Percentiles rank a stretch among this genome's conserved stretches.
Conservation (phyloP, 92 coral and sea anemone species). For the Parazoanthus darwini region DNA sequence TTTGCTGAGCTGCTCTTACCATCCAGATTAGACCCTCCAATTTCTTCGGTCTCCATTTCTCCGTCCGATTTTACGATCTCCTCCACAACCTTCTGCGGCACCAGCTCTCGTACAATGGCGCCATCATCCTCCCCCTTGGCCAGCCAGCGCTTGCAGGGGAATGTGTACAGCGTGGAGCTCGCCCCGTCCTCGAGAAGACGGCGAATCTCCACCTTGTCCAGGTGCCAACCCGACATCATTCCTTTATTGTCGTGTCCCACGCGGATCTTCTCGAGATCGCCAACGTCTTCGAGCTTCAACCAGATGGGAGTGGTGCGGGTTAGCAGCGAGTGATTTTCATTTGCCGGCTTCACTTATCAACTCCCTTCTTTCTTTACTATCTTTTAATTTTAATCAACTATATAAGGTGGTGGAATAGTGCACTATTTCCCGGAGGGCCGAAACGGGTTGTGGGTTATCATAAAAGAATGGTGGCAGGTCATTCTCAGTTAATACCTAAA, state of each 20-base stretch:
- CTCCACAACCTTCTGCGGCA: slow-evolving; percentile 84
- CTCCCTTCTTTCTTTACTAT: no score
- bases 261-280: slow-evolving; percentile 93
- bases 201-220: slow-evolving; percentile 85
- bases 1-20: slow-evolving; percentile 52
- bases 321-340: background rate
- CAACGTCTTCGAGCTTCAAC: slow-evolving; percentile 86
- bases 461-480: no score
- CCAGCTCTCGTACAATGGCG: slow-evolving; percentile 89
- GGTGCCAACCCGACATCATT: slow-evolving; percentile 90
- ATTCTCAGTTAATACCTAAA: no score
- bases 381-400: no score
- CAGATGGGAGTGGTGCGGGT: background rate
- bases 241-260: slow-evolving; percentile 97
- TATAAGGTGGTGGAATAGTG: no score
- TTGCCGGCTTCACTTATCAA: no score
- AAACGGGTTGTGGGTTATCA: no score
- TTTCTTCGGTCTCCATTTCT: slow-evolving; percentile 69
- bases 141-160: slow-evolving; percentile 93
- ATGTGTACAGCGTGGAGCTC: slow-evolving; percentile 83
- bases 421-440: no score
- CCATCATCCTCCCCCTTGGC: slow-evolving; percentile 98
- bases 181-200: slow-evolving; percentile 84
- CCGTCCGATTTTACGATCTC: slow-evolving; percentile 83
- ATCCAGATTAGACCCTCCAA: slow-evolving; percentile 79